These are phyloP conservation scores for Hydraecia micacea DNA, from an alignment of 2,888 invertebrate genomes.

Conservation along the genomic window DNA sequence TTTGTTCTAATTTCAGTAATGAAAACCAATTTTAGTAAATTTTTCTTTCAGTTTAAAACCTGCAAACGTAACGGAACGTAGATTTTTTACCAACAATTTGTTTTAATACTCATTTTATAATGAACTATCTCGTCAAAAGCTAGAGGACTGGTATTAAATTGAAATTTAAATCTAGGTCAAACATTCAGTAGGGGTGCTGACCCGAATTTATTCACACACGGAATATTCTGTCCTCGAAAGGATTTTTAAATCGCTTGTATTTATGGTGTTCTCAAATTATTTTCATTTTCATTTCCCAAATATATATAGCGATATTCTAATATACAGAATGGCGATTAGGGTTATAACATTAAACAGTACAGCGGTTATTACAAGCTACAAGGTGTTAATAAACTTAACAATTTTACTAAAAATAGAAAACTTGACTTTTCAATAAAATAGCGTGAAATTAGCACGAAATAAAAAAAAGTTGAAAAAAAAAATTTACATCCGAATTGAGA, in stretches of 20 bases:
- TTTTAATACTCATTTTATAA: background rate
- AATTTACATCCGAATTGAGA: no score
- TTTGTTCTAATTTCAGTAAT: background rate
- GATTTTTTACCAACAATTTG: background rate
- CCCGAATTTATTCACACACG: background rate
- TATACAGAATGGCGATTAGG: no score
- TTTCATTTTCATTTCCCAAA: background rate
- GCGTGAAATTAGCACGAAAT: no score
- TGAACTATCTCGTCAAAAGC: conserved; percentile 5
- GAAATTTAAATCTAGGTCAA: background rate
- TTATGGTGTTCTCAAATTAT: background rate
- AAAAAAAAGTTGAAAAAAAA: no score
- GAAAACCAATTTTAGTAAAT: background rate
- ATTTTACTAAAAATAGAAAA: background rate
- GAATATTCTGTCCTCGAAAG: background rate
- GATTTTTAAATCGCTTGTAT: no score
- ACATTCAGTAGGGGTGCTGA: no score
- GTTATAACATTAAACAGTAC: no score
- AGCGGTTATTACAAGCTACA: no score
- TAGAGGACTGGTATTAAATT: background rate
- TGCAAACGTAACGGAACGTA: background rate
- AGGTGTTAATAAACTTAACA: no score
- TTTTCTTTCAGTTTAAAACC: background rate
- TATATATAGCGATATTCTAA: background rate
- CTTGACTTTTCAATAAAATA: background rate